phyloP scores from a whole-genome alignment of 2,888 invertebrate species.

The Mechanitis messenoides region DNA sequence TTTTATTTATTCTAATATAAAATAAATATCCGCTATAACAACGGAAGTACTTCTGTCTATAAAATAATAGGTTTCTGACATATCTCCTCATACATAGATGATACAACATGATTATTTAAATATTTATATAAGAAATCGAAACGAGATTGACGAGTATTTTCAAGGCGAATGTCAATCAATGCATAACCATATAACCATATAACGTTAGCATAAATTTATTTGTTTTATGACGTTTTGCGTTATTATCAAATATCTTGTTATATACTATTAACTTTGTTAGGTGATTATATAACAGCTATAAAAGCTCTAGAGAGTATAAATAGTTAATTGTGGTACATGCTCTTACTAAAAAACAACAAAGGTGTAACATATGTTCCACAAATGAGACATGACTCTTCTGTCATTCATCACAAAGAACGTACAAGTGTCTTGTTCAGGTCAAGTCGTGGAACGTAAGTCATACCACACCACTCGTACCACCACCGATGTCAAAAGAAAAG shows the following conservation, averaged over 20 bases:
- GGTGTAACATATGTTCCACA: too few relatives aligned
- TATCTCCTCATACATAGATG: constrained; percentile 9
- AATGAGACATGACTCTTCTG: too few relatives aligned
- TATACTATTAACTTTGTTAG: too few relatives aligned
- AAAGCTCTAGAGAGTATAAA: too few relatives aligned
- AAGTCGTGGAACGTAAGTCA: not conserved
- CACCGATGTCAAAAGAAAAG: constrained; percentile 37
- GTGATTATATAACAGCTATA: too few relatives aligned
- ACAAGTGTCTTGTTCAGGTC: not conserved
- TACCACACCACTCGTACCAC: not conserved
- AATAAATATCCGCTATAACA: too few relatives aligned
- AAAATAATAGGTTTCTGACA: constrained; percentile 17
- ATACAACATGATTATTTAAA: not conserved
- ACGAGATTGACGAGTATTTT: constrained; percentile 28
- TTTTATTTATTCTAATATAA: too few relatives aligned
- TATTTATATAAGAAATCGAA: constrained; percentile 18
- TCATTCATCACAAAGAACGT: too few relatives aligned
- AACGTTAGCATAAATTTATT: not conserved
- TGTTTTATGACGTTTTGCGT: too few relatives aligned
- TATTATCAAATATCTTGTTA: too few relatives aligned
- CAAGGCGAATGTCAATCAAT: constrained; percentile 37
- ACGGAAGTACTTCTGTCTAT: not conserved
- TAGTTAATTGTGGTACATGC: too few relatives aligned
- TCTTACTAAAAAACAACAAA: too few relatives aligned
- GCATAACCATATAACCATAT: constrained; percentile 16